phyloP scores from a whole-genome alignment of 2,113 vertebrate genomes.

The Xyrauchen texanus region DNA sequence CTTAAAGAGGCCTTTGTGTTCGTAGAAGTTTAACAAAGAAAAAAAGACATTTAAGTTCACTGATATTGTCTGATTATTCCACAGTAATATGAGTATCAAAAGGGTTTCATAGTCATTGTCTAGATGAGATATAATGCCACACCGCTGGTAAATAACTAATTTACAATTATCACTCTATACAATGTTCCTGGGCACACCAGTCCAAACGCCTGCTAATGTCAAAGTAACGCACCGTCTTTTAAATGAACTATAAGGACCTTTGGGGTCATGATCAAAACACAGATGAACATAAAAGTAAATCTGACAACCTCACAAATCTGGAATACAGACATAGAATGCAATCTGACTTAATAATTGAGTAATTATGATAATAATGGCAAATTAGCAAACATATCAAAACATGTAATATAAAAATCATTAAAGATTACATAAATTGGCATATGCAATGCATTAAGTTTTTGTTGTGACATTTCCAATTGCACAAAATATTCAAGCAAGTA shows the following conservation, averaged over 20 bases:
- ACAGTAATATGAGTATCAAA: constrained; percentile 9
- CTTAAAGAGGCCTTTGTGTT: constrained; percentile 25
- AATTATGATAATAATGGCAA: too few species aligned
- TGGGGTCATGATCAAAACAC: neutral
- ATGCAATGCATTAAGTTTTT: too few species aligned
- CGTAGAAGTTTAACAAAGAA: constrained; percentile 16
- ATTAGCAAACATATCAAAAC: too few species aligned
- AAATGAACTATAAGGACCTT: neutral
- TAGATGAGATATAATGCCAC: neutral
- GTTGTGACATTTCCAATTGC: too few species aligned
- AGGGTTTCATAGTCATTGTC: neutral
- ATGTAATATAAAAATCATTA: too few species aligned
- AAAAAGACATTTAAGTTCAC: neutral
- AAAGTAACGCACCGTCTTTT: neutral
- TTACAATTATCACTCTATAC: neutral
- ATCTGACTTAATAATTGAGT: too few species aligned
- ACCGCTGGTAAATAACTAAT: neutral
- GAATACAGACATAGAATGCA: neutral
- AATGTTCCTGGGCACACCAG: neutral
- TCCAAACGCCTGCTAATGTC: neutral
- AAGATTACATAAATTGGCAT: too few species aligned
- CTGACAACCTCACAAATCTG: neutral
- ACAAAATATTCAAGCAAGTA: too few species aligned
- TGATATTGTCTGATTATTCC: constrained; percentile 12
- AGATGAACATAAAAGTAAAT: neutral